Conservation (phyloP, 2,113 vertebrate genomes). For the Rhinopithecus roxellana region DNA sequence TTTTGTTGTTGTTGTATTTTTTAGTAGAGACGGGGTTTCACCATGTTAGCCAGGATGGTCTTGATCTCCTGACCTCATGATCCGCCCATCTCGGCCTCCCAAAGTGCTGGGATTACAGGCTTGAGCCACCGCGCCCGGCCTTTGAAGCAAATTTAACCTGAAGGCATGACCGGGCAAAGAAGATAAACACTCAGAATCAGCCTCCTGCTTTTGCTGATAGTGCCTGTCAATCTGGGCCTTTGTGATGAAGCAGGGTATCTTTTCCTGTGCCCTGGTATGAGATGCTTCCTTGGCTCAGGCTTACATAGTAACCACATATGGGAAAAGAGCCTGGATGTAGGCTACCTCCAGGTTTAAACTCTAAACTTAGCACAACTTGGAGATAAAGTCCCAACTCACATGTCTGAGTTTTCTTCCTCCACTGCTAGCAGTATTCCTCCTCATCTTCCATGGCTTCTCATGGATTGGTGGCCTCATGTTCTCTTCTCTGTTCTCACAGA, state of each 20-base stretch:
- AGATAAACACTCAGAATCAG: background rate
- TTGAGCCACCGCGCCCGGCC: too few relatives aligned
- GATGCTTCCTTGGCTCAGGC: background rate
- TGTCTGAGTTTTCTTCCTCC: background rate
- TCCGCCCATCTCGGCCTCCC: too few relatives aligned
- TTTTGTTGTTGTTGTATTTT: too few relatives aligned
- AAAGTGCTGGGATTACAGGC: too few relatives aligned
- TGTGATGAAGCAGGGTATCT: background rate
- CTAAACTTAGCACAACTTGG: background rate
- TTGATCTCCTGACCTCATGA: too few relatives aligned
- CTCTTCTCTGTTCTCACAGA: background rate
- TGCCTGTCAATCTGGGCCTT: background rate
- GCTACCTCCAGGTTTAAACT: background rate
- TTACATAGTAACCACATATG: background rate
- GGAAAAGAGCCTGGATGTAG: background rate
- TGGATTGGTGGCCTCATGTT: background rate
- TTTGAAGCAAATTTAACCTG: background rate
- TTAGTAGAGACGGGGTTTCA: too few relatives aligned
- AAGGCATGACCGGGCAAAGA: background rate
- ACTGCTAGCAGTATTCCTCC: accelerated
- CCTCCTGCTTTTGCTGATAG: background rate
- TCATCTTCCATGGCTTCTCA: background rate
- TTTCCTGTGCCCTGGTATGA: background rate
- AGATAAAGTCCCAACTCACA: background rate
- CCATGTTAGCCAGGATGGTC: too few relatives aligned